A percentile compares a stretch with the other conserved stretches of the same genome.
phyloP scores from a whole-genome alignment of 2,888 invertebrate genomes.

The Margaritifera margaritifera region DNA sequence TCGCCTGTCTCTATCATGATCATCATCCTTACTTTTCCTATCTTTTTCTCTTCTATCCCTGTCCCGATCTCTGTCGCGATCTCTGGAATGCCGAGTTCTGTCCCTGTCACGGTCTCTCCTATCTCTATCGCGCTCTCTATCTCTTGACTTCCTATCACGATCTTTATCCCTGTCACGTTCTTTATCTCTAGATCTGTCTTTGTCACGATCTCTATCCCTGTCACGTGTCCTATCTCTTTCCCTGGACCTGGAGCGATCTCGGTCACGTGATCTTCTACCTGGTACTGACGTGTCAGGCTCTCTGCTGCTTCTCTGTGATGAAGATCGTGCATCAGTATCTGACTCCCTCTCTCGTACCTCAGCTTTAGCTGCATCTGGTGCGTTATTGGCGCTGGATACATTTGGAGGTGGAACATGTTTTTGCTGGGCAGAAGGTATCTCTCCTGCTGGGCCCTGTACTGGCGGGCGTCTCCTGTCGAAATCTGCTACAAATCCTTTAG shows the following conservation, averaged over 20 bases:
- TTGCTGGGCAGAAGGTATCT: too few relatives aligned
- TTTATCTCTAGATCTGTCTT: slow-evolving; percentile 39
- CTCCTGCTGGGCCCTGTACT: too few relatives aligned
- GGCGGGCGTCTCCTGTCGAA: too few relatives aligned
- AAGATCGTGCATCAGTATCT: too few relatives aligned
- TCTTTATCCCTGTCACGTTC: slow-evolving; percentile 57
- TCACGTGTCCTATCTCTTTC: slow-evolving; percentile 30
- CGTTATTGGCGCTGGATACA: too few relatives aligned
- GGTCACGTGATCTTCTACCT: slow-evolving; percentile 6
- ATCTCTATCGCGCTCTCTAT: slow-evolving; percentile 28
- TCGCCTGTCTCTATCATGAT: slow-evolving; percentile 19
- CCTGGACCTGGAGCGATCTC: slow-evolving; percentile 9
- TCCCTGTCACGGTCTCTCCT: slow-evolving; percentile 25
- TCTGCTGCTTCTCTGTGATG: too few relatives aligned
- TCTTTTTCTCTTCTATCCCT: slow-evolving; percentile 24
- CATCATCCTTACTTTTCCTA: too few relatives aligned
- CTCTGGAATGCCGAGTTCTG: slow-evolving; percentile 24
- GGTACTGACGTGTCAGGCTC: too few relatives aligned
- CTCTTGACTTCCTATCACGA: slow-evolving; percentile 12
- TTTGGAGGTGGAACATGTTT: too few relatives aligned
- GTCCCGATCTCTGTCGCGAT: slow-evolving; percentile 34
- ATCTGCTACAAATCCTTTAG: too few relatives aligned
- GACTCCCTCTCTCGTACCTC: too few relatives aligned
- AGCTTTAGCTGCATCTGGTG: too few relatives aligned
- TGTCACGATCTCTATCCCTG: slow-evolving; percentile 39